Percentiles rank a stretch among this genome's conserved stretches.
phyloP scores from a whole-genome alignment of 2,888 invertebrate species.

The Minunthozetes semirufus region DNA sequence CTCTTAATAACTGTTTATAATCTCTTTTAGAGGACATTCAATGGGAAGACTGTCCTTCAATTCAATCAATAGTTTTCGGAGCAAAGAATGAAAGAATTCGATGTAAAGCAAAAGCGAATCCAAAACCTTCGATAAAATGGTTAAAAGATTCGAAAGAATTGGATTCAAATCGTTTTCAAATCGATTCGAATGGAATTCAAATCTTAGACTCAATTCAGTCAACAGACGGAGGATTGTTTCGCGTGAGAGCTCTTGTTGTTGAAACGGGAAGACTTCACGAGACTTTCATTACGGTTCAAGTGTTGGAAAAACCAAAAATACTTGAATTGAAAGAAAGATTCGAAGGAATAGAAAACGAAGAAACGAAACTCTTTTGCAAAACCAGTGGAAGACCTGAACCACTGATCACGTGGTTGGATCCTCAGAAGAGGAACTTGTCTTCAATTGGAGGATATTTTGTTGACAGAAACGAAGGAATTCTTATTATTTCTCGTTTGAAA shows the following conservation, averaged over 20 bases:
- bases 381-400: conserved; percentile 81
- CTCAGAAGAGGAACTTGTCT: conserved; percentile 61
- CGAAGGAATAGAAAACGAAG: conserved; percentile 23
- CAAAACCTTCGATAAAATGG: conserved; percentile 67
- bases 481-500: conserved; percentile 66
- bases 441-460: conserved; percentile 47
- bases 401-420: conserved; percentile 71
- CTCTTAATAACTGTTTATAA: not conserved
- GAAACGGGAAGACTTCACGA: conserved; percentile 31
- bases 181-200: conserved; percentile 32
- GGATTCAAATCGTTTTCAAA: conserved; percentile 11
- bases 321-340: not conserved
- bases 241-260: conserved; percentile 24
- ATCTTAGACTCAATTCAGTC: conserved; percentile 7
- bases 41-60: conserved; percentile 74
- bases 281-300: conserved; percentile 30
- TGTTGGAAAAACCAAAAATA: not conserved
- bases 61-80: conserved; percentile 67
- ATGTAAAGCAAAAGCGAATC: conserved; percentile 72
- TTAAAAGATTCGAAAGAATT: conserved; percentile 60
- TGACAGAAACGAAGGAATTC: conserved; percentile 56
- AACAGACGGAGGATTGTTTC: conserved; percentile 29
- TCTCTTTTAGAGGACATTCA: conserved; percentile 63
- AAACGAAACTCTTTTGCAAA: conserved; percentile 60
- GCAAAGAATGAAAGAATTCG: conserved; percentile 67